Evolutionary conservation across 2,797 vertebrate species (phyloP), one percentile per base, ranked within the genome.

Genomic region (Megalops cyprinoides): DNA sequence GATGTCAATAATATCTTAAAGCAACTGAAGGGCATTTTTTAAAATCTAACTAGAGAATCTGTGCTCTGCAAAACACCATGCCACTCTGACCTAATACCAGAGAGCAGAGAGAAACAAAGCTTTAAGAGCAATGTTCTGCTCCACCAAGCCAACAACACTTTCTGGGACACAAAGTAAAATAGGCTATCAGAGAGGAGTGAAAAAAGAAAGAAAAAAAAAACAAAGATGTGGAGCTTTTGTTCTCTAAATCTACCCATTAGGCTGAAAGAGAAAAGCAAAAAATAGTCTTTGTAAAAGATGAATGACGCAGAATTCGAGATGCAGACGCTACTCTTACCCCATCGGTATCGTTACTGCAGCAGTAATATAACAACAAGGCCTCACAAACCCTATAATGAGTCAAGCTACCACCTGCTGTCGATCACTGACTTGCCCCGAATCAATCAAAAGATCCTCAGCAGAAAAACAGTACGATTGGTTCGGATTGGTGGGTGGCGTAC

Each of bases 71-170:
- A 20, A 23, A 4, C 37, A 71, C 37, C 20, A 42, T 37, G 37
- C 25, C 67, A n/a, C 37, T 42, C 37, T 71, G 37, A n/a, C 67
- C 67, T 71, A 71, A 44, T 42, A 37, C 39, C 9, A 3, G 39
- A 44, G 67, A 71, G 18, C 20, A 0, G 23, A 71, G 39, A 44
- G 39, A 71, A 44, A 71, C 67, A 44, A 39, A 71, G 8, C 37
- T 23, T 71, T 42, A 5, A 42, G 67, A 9, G 20, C 39, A 71
- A 42, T 71, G 67, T 71, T 71, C 67, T 71, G 67, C 34, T 71
- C 9, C 39, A 44, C 18, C 39, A 44, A 71, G 18, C 67, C 37
- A 44, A 44, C 37, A 44, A 18, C 37, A 42, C 44, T 42, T 44
- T 23, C 67, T n/a, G 23, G 39, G 67, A n/a, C 67, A 23, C 37